Evolutionary conservation across 2,113 vertebrate species (phyloP), one percentile per base, ranked within the genome.

Genomic region (Clarias gariepinus): DNA sequence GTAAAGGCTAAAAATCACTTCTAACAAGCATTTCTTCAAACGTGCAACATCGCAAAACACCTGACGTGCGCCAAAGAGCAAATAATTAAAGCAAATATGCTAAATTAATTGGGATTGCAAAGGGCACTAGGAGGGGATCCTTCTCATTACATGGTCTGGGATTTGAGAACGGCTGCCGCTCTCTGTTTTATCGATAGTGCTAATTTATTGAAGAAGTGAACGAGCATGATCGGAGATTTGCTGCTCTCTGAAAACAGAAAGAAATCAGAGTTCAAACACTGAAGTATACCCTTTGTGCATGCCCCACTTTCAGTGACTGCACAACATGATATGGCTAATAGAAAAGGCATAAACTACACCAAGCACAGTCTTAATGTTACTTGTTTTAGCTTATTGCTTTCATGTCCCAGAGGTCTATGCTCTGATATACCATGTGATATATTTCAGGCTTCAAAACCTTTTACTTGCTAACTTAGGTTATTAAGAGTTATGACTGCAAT

Each of bases 361-460:
- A 64, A 85, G 83, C 41, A 52, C 74, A 66, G 73, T 18, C 36
- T 41, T 64, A 69, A 55, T 69, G 63, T 69, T 53, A 55, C 74
- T 66, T 79, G n/a, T 79, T 79, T 66, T 68, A 79, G 60, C 10
- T 64, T 63, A 64, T 21, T 64, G 58, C 41, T 19, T 78, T 53
- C 60, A 57, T 79, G 41, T 53, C 74, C 74, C 53, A 52, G 36
- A 74, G 79, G 55, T 80, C 61, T 68, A 19, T 79, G 53, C 19
- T 73, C 7, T 82, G 64, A 73, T 81, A 81, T 86, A 81, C 28
- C n/a, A 16, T 23, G 23, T 63, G 18, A 60, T 82, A 47, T 82
- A 86, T 82, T 86, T 74, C 36, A 82, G 85, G 79, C 85, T 74
- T 86, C 55, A 61, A 73, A 79, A 74, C 57, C 57, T 28, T 73